Base-by-base conservation (phyloP, 1,140 invertebrate species). In the Zaprionus lachaisei region DNA sequence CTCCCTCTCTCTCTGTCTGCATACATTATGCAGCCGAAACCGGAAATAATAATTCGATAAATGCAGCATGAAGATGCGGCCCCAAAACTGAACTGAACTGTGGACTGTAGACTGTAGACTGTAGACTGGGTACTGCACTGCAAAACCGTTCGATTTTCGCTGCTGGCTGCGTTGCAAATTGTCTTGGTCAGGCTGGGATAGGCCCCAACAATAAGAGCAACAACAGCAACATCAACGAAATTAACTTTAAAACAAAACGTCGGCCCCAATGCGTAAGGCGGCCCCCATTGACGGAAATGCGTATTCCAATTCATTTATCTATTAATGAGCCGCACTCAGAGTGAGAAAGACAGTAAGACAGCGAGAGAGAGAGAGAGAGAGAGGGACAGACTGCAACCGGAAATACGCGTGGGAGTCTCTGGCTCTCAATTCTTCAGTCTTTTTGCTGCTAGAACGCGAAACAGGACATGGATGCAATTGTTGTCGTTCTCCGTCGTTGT, bases 31-130 rank as follows among this genome's bases (percentile, higher is more conserved):
- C 66, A 55, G 15, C 51, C 28, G 47, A 78, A 79, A 90, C 84
- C 89, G 89, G 89, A 91, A 91, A 91, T 91, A 89, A 91, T 91
- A 91, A 91, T 85, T 91, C 89, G 89, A 91, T 91, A 87, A 84
- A 87, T 87, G 76, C 55, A 79, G 75, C 80, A 74, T 87, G 87
- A 91, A 91, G 73, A 77, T 80, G 71, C 57, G 51, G 58, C 70
- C 71, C 41, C 47, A 49, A 73, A 77, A 54, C 24, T 14, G 15
- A 17, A 55, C 26, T 22, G 14, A 5, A n/a, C 37, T 15, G 17
- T 9, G 7, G 28, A 31, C 7, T 31, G 28, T 31, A 11, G 31
- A 31, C 31, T 34, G 31, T n/a, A n/a, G 28, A 31, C 7, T 31
- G 28, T 31, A 11, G 31, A 31, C 31, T 34, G 31, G 31, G 31